Evolutionary conservation across 1,140 invertebrate genomes (phyloP), one percentile per base, ranked within the genome.

Genomic region (Meloidogyne exigua): DNA sequence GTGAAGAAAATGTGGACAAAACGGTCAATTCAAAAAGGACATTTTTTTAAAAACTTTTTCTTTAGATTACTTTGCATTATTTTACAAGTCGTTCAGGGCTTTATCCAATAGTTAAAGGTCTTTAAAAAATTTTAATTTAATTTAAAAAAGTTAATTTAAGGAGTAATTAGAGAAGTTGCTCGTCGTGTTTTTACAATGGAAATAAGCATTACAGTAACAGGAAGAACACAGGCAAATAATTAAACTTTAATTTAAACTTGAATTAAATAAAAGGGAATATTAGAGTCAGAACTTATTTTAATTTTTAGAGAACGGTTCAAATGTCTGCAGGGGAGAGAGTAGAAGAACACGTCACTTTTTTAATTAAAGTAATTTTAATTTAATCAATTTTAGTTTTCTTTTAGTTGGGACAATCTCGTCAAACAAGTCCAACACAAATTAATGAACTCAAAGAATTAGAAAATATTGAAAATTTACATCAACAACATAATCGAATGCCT

Each of bases 51-150:
- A 18, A 15, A 39, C 15, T 68, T 12, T 69, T 15, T 23, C 11
- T 69, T 39, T 7, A 57, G 71, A 81, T 89, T n/a, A 81, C 79
- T 15, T 75, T 89, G 18, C 88, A 89, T 79, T 89, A 89, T 69
- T 89, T 88, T 78, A 88, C 86, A 2, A 78, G 79, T 21, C 75
- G 88, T 28, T 80, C 80, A 2, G 88, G 87, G 2, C 77, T 89
- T 13, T 88, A 89, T 76, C 88, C 88, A 11, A 88, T 89, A 73
- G 88, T 89, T 23, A 84, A 86, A 81, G 88, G 88, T 89, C 77
- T 36, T 67, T 25, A 57, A n/a, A n/a, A n/a, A 21, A 32, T 32
- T 32, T 32, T 44, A 26, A n/a, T 66, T 28, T 18, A 4, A 28
- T 32, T 79, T 62, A 28, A 32, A 25, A 49, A 9, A 32, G 25